Conservation (phyloP, 37 sponge, comb jelly and placozoan genomes). For the Diacarnus erythraeanus region DNA sequence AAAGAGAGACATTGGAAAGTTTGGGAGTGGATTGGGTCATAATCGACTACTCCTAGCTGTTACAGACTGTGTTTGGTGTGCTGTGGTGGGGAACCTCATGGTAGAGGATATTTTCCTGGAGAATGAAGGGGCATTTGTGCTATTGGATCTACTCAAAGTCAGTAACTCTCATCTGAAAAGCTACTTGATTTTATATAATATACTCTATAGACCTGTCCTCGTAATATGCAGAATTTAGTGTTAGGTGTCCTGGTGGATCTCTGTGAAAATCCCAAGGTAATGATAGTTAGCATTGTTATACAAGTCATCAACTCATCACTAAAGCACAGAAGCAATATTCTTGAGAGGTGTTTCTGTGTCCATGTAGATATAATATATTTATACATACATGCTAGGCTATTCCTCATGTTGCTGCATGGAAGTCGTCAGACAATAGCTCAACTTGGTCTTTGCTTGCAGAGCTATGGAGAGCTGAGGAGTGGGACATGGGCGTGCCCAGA, state of each 20-base stretch:
- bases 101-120: slow-evolving; percentile 96
- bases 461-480: slow-evolving; percentile 93
- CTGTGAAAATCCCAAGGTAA: slow-evolving; percentile 90
- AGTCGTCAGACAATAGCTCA: slow-evolving; percentile 35
- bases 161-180: background rate
- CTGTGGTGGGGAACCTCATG: slow-evolving; percentile 72
- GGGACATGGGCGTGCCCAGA: slow-evolving; percentile 82
- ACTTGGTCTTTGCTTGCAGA: slow-evolving; percentile 83
- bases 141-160: slow-evolving; percentile 89
- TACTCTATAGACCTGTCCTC: slow-evolving; percentile 73
- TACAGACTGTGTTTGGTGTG: slow-evolving; percentile 87
- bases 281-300: too few relatives aligned
- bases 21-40: slow-evolving; percentile 85
- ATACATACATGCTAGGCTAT: slow-evolving; percentile 55
- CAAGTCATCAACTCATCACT: background rate
- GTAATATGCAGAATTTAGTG: slow-evolving; percentile 84
- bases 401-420: slow-evolving; percentile 83
- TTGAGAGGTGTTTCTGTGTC: too few relatives aligned
- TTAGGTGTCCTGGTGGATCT: slow-evolving; percentile 93
- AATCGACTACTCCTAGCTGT: slow-evolving; percentile 85
- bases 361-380: background rate
- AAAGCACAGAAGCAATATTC: too few relatives aligned
- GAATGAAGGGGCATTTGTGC: slow-evolving; percentile 87
- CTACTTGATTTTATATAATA: too few relatives aligned
- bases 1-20: slow-evolving; percentile 57